Evolutionary conservation across 2,888 invertebrate species (phyloP).

Genomic region (Campoplex nolae): DNA sequence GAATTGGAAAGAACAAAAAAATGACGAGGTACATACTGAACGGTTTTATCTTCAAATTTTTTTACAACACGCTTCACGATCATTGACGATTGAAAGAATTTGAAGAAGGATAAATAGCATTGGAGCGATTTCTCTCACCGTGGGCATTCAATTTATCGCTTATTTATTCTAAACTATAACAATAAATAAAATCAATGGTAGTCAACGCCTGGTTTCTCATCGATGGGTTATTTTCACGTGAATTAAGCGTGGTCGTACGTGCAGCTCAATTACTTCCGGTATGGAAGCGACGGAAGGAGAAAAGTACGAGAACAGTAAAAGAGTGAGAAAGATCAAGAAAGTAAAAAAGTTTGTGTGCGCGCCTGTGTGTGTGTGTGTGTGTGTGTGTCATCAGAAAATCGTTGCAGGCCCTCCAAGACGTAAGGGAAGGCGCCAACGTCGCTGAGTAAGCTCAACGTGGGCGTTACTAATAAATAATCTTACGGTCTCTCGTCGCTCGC

Average conservation of each 20-base stretch:
- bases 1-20: no score
- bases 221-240: slow-evolving; percentile 5
- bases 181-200: slow-evolving; percentile 2
- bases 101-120: background rate
- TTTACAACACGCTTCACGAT: background rate
- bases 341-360: no score
- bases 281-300: background rate
- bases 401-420: slow-evolving; percentile 10
- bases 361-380: background rate
- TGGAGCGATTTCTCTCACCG: background rate
- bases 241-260: slow-evolving; percentile 36
- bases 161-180: background rate
- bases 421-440: slow-evolving; percentile 34
- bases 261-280: slow-evolving; percentile 32
- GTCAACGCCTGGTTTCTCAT: slow-evolving; percentile 26
- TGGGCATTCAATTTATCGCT: background rate
- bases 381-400: slow-evolving; percentile 47
- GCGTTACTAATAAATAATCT: slow-evolving; percentile 44
- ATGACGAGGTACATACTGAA: no score
- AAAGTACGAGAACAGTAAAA: background rate
- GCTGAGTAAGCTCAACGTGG: slow-evolving; percentile 44
- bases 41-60: no score
- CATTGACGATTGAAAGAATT: background rate
- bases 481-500: slow-evolving; percentile 19
- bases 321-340: background rate